phyloP scores from a whole-genome alignment of 2,888 invertebrate genomes.

The Latrodectus hesperus region DNA sequence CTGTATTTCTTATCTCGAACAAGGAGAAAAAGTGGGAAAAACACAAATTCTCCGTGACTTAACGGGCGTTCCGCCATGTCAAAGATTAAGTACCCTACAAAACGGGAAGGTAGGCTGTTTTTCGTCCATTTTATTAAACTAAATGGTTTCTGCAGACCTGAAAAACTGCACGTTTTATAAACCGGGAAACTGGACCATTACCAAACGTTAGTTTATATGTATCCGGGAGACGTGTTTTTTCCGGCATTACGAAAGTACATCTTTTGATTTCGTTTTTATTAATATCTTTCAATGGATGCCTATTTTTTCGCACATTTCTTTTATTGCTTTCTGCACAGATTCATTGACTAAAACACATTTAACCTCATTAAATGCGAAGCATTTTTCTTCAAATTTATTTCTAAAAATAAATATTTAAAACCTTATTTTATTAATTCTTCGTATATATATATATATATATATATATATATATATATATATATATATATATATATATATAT shows the following conservation, averaged over 20 bases:
- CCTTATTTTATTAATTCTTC: too few relatives aligned
- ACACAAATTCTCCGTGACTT: conserved; percentile 68
- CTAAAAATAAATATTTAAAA: too few relatives aligned
- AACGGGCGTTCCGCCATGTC: conserved; percentile 68
- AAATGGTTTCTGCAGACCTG: conserved; percentile 68
- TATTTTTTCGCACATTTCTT: not conserved
- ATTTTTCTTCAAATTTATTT: too few relatives aligned
- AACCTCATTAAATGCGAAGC: too few relatives aligned
- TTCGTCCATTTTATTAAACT: conserved; percentile 70
- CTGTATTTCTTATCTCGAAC: conserved; percentile 63
- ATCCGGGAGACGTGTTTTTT: conserved; percentile 26
- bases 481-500: too few relatives aligned
- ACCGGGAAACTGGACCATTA: conserved; percentile 62
- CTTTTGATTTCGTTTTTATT: conserved; percentile 31
- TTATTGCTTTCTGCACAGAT: too few relatives aligned
- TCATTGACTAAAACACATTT: too few relatives aligned
- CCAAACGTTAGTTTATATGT: conserved; percentile 46
- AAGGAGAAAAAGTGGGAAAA: conserved; percentile 33
- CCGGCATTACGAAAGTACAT: not conserved
- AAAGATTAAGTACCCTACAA: conserved; percentile 68
- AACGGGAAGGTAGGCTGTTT: conserved; percentile 65
- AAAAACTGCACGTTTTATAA: conserved; percentile 69
- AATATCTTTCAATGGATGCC: conserved; percentile 24
- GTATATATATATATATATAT: too few relatives aligned
- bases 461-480: too few relatives aligned